Conservation (phyloP, 2,113 vertebrate species). For the Chaetops frenatus region DNA sequence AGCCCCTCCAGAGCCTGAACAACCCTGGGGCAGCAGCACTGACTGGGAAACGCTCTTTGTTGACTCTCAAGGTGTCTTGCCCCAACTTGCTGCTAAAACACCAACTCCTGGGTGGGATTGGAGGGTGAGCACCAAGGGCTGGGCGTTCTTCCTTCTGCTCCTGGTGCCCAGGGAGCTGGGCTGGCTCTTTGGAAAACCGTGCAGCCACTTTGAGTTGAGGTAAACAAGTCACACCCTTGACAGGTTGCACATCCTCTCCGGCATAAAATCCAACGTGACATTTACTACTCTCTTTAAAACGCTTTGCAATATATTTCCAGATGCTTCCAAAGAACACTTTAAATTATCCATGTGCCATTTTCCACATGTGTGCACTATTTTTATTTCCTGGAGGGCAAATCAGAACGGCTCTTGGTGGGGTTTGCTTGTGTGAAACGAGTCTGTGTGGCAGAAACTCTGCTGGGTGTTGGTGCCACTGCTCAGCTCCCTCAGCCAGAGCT, state of each 20-base stretch:
- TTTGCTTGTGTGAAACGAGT: not conserved
- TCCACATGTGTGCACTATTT: not conserved
- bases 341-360: not conserved
- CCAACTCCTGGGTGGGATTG: not conserved
- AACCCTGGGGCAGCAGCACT: not conserved
- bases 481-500: not conserved
- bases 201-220: not conserved
- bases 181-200: not conserved
- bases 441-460: not conserved
- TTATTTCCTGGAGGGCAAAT: not conserved
- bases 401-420: not conserved
- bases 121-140: not conserved
- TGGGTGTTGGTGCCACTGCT: not conserved
- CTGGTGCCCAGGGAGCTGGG: not conserved
- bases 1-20: not conserved
- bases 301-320: not conserved
- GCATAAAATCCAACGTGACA: not conserved
- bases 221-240: not conserved
- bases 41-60: not conserved
- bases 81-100: not conserved
- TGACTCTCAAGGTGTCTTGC: not conserved
- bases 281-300: not conserved
- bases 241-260: not conserved
- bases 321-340: not conserved
- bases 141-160: not conserved